These are phyloP conservation scores for Esox niger DNA, from an alignment of 2,113 vertebrate species.

Conservation along the genomic window DNA sequence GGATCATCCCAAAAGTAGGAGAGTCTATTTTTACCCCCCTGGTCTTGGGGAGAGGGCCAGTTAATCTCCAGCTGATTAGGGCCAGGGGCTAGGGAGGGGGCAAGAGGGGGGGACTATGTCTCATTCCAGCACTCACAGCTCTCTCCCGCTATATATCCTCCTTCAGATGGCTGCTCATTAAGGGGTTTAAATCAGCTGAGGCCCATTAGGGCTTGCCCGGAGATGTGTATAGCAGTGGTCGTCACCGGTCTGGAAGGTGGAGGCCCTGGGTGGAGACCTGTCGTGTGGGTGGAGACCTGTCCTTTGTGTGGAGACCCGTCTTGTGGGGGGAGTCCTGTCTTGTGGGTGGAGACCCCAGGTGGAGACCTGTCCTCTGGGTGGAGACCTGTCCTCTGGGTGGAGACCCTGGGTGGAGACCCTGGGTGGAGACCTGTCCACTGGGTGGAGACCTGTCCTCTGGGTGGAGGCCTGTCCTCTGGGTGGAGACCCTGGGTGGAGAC, in stretches of 20 bases:
- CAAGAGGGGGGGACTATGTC: not conserved
- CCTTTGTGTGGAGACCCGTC: too few relatives aligned
- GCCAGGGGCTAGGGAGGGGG: not conserved
- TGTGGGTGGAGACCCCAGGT: too few relatives aligned
- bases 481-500: too few relatives aligned
- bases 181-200: not conserved
- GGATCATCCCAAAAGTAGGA: slow-evolving; percentile 73
- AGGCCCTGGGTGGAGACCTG: too few relatives aligned
- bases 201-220: not conserved
- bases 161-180: not conserved
- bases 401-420: too few relatives aligned
- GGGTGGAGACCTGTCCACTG: too few relatives aligned
- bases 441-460: too few relatives aligned
- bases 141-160: not conserved
- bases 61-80: slow-evolving; percentile 74
- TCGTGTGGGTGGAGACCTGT: too few relatives aligned
- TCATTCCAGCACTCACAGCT: not conserved
- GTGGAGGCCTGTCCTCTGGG: too few relatives aligned
- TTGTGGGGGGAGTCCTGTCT: too few relatives aligned
- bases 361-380: too few relatives aligned
- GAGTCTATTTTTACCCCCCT: slow-evolving; percentile 85
- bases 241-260: not conserved
- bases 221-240: slow-evolving; percentile 1
- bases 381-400: too few relatives aligned
- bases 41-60: slow-evolving; percentile 58